phyloP scores from a whole-genome alignment of 2,113 vertebrate genomes.

The Azemiops feae region DNA sequence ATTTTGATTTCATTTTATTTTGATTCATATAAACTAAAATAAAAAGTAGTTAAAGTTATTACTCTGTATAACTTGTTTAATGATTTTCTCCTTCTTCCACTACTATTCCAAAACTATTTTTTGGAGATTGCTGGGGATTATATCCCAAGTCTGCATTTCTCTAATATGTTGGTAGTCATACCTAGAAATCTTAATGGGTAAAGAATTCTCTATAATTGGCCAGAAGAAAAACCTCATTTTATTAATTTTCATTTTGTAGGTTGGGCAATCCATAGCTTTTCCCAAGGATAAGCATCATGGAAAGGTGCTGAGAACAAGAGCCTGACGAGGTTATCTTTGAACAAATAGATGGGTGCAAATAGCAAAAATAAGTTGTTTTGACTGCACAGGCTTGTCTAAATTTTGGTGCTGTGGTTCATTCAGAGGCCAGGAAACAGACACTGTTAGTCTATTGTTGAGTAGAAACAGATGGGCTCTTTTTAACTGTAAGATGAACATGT shows the following conservation, averaged over 20 bases:
- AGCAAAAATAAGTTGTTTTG: constrained; percentile 18
- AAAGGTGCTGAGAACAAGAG: neutral
- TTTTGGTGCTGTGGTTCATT: neutral
- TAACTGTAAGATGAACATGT: neutral
- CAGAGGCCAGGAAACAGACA: constrained; percentile 26
- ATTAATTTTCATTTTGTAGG: too few species aligned
- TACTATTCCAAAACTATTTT: neutral
- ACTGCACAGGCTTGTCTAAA: constrained; percentile 11
- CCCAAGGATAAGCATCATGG: neutral
- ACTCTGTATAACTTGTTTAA: too few species aligned
- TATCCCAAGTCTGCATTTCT: too few species aligned
- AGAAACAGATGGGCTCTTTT: constrained; percentile 23
- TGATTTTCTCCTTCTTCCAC: neutral
- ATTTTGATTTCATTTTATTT: neutral
- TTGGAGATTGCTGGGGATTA: too few species aligned
- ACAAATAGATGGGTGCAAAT: neutral
- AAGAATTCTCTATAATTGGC: neutral
- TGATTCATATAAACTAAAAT: too few species aligned
- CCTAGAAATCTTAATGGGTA: neutral
- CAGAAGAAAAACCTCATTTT: neutral
- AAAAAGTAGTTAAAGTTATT: too few species aligned
- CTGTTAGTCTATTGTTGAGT: constrained; percentile 1
- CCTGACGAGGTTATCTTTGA: neutral
- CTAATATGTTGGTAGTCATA: neutral
- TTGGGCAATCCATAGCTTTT: too few species aligned